These are phyloP conservation scores for Archocentrus centrarchus DNA, from an alignment of 2,113 vertebrate genomes.

Conservation along the genomic window DNA sequence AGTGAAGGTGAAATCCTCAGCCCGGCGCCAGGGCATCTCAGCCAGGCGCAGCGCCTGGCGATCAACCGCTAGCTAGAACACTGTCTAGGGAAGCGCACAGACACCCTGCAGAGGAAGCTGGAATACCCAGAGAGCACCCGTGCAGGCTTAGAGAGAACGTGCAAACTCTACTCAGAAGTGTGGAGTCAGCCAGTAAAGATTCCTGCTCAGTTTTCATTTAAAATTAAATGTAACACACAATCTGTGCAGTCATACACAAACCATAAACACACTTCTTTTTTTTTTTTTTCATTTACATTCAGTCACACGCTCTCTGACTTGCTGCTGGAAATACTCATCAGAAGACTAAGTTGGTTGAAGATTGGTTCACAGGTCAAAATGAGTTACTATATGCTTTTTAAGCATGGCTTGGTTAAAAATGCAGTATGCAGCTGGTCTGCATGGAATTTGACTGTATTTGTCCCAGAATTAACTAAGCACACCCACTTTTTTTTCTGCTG, in stretches of 20 bases:
- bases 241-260: neutral
- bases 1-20: no score
- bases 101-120: neutral
- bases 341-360: neutral
- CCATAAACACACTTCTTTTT: neutral
- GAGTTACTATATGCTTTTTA: neutral
- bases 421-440: neutral
- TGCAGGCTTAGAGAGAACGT: neutral
- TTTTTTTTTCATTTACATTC: neutral
- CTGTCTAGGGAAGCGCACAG: neutral
- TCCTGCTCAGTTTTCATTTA: neutral
- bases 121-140: fast-evolving
- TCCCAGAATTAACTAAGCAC: neutral
- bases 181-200: neutral
- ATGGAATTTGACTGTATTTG: neutral
- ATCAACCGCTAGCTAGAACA: no score
- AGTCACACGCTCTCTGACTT: neutral
- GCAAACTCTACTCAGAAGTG: no score
- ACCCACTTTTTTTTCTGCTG: neutral
- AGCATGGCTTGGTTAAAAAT: neutral
- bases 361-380: neutral
- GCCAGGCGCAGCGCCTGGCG: no score
- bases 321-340: neutral
- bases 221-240: neutral
- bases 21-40: no score